Conservation (phyloP, 2,797 vertebrate species). For the Sardinella longiceps region DNA sequence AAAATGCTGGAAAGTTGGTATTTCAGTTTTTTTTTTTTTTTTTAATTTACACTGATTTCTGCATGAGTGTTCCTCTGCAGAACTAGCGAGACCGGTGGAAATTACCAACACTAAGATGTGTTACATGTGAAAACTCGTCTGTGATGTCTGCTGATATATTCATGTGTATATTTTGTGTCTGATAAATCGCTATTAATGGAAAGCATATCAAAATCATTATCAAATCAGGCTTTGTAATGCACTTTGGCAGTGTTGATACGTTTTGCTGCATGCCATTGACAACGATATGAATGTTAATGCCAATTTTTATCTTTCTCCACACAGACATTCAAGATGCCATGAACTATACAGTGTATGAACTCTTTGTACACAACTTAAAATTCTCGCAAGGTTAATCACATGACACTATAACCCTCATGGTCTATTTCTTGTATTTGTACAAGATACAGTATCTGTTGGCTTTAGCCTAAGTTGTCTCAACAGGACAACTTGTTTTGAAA, state of each 20-base stretch:
- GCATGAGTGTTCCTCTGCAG: background rate
- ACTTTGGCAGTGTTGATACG: background rate
- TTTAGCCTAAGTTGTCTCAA: background rate
- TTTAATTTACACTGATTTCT: background rate
- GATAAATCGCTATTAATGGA: background rate
- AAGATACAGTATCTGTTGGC: background rate
- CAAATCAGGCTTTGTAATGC: background rate
- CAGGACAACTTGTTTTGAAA: background rate
- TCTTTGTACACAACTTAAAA: background rate
- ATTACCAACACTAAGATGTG: background rate
- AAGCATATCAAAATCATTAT: background rate
- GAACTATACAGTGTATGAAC: background rate
- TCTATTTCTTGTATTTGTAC: background rate
- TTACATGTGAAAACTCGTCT: background rate
- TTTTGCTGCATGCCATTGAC: constrained; percentile 16
- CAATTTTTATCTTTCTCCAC: background rate
- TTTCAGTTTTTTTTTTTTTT: too few relatives aligned
- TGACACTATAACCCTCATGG: background rate
- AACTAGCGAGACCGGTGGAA: background rate
- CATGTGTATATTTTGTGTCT: background rate
- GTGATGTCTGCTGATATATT: background rate
- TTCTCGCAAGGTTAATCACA: background rate
- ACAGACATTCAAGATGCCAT: background rate
- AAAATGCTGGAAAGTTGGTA: constrained; percentile 7
- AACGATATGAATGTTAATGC: background rate